Conservation (phyloP, 2,888 invertebrate species). For the Tipula confusa region DNA sequence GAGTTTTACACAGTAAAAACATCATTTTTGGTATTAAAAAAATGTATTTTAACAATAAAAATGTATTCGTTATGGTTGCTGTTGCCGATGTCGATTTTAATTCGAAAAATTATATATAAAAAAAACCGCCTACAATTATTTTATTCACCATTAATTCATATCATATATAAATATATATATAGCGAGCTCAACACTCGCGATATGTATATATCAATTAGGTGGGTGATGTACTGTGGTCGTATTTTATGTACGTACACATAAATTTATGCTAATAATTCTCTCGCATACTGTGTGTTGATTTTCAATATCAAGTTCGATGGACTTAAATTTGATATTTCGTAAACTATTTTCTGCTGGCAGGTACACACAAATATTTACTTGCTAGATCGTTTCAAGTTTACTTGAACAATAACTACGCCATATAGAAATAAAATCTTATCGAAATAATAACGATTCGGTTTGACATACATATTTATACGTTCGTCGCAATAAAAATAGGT, state of each 20-base stretch:
- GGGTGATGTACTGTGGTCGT: background rate
- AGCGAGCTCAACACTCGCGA: background rate
- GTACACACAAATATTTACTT: background rate
- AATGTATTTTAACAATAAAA: background rate
- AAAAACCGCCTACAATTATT: conserved; percentile 1
- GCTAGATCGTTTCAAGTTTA: no score
- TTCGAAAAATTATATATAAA: background rate
- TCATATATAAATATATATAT: background rate
- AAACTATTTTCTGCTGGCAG: background rate
- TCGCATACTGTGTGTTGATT: background rate
- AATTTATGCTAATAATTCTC: background rate
- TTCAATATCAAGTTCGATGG: conserved; percentile 12
- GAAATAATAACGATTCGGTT: background rate
- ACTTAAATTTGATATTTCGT: background rate
- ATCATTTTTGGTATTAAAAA: conserved; percentile 14
- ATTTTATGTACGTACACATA: background rate
- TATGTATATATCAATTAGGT: background rate
- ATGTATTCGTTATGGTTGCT: background rate
- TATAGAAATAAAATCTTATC: background rate
- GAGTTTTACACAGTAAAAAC: background rate
- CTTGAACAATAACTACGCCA: background rate
- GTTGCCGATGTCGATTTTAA: background rate
- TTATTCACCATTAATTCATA: conserved; percentile 15
- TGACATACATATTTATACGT: background rate
- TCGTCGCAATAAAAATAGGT: background rate